Evolutionary conservation across 2,888 invertebrate genomes (phyloP), one percentile per base, ranked within the genome.

Genomic region (Anthrax anthrax): DNA sequence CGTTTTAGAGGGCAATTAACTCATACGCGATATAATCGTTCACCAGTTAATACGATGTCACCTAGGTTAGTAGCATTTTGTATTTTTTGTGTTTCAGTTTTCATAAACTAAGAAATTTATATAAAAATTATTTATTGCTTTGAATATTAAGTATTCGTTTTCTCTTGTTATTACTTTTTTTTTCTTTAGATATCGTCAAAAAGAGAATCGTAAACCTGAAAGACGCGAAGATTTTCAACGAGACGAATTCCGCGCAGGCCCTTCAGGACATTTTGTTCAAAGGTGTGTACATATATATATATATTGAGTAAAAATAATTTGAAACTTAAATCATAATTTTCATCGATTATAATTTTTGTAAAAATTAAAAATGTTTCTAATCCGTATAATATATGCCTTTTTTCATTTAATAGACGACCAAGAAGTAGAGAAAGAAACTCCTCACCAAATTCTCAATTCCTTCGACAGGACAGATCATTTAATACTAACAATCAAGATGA

Each of bases 211-310:
- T 23, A 39, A 52, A 23, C 47, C 49, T 12, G 49, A 52, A 12
- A 39, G 50, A 13, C 43, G 52, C 12, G 52, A 52, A 36, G 50
- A 52, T 4, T 50, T 47, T 18, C 34, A 47, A 29, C 44, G 51
- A 42, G 51, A 53, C 37, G 53, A 51, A 13, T 51, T 47, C 40
- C 45, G 50, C 16, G 51, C 51, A 2, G 36, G 53, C 34, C 51
- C 53, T 32, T 51, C 53, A 38, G 18, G 18, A 38, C 38, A 38
- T 38, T 38, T 9, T 18, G 18, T 32, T 8, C 6, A 9, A 32
- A 32, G 29, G 29, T 32, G 3, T 4, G 29, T 32, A 12, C 12
- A n/a, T n/a, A n/a, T n/a, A n/a, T n/a, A n/a, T n/a, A n/a, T n/a
- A n/a, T n/a, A n/a, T n/a, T n/a, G n/a, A n/a, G n/a, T n/a, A n/a